Conservation (phyloP, 2,888 invertebrate species). For the Alviniconcha strummeri region DNA sequence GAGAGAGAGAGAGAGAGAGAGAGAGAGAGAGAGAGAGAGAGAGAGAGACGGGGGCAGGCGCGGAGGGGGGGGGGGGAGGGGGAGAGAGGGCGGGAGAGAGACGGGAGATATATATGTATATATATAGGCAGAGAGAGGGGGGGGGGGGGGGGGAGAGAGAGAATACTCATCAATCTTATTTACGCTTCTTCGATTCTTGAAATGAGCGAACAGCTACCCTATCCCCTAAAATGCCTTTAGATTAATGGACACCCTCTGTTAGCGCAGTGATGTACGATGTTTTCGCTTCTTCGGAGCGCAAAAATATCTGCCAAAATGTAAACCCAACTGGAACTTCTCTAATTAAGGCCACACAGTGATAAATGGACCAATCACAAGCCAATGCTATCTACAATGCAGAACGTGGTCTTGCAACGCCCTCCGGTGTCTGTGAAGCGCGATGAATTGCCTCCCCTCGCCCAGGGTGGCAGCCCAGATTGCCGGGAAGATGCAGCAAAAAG, state of each 20-base stretch:
- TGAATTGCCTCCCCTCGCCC: no score
- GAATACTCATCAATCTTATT: neutral
- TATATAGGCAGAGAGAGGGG: neutral
- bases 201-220: no score
- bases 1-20: neutral
- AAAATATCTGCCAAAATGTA: neutral
- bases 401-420: no score
- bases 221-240: no score
- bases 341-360: no score
- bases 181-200: neutral
- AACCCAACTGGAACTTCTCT: neutral
- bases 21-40: constrained; percentile 1
- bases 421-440: no score
- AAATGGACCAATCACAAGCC: no score
- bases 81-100: neutral
- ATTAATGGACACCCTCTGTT: no score
- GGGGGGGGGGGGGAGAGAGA: neutral
- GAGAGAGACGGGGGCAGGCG: neutral
- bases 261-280: neutral
- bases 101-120: neutral
- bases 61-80: neutral
- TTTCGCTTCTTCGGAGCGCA: neutral
- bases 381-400: no score
- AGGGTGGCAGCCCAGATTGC: no score
- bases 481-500: no score